A percentile compares a stretch with the other conserved stretches of the same genome.
phyloP scores from a whole-genome alignment of 2,888 invertebrate genomes.

The Sphaerophoria rueppellii region DNA sequence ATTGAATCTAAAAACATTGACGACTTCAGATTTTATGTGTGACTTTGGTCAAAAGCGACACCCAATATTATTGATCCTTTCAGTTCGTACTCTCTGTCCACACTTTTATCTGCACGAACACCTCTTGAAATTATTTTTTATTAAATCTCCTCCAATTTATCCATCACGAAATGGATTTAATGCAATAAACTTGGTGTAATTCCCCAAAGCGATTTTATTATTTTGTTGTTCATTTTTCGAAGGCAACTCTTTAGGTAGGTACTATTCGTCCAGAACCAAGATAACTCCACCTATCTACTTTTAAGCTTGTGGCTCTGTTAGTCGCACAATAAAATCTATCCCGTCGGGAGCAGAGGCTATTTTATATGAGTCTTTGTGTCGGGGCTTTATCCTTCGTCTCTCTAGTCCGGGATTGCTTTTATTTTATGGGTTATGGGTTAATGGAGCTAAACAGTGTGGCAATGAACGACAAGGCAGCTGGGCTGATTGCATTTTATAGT shows the following conservation, averaged over 20 bases:
- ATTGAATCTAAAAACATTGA: no score
- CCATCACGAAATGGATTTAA: constrained; percentile 17
- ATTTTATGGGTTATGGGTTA: constrained; percentile 37
- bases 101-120: neutral
- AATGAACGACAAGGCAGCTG: neutral
- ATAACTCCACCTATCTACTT: constrained; percentile 29
- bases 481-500: constrained; percentile 56
- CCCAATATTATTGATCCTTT: neutral
- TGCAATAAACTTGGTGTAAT: constrained; percentile 33
- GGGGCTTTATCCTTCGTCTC: neutral
- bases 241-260: neutral
- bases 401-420: neutral
- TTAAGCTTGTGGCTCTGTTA: constrained; percentile 6
- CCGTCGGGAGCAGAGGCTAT: constrained; percentile 11
- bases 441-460: constrained; percentile 41
- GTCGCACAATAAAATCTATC: constrained; percentile 27
- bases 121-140: neutral
- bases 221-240: neutral
- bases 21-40: neutral
- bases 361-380: constrained; percentile 14
- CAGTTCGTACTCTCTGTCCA: neutral
- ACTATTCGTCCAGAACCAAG: constrained; percentile 4
- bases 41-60: neutral
- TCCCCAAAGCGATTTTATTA: constrained; percentile 26
- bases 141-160: constrained; percentile 8